Percentiles rank a stretch among this genome's conserved stretches.
These are phyloP conservation scores for Xenus cinereus DNA, from an alignment of 2,113 vertebrate genomes.

Conservation along the genomic window DNA sequence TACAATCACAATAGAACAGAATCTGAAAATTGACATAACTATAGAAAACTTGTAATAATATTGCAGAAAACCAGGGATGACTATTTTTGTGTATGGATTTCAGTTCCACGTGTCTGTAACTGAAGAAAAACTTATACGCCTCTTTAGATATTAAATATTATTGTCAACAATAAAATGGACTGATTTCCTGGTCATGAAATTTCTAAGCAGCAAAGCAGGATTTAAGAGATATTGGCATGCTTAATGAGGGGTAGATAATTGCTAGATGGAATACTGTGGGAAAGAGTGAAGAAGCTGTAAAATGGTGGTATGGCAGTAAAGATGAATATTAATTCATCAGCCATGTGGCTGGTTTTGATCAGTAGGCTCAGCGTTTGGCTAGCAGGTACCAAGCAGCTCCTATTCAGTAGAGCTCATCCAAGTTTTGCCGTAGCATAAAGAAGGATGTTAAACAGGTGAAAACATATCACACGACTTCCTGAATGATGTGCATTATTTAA, in stretches of 20 bases:
- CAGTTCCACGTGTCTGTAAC: neutral
- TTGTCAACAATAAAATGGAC: neutral
- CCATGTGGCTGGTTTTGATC: neutral
- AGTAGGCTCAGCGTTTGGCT: neutral
- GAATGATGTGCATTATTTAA: slow-evolving; percentile 15
- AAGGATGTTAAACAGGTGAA: neutral
- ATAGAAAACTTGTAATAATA: neutral
- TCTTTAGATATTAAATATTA: neutral
- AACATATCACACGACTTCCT: neutral
- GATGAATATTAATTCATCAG: slow-evolving; percentile 18
- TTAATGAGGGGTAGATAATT: slow-evolving; percentile 29
- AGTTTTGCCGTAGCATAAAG: neutral
- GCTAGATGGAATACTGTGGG: neutral
- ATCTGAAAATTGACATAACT: neutral
- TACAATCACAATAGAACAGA: neutral
- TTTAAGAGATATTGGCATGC: slow-evolving; percentile 20
- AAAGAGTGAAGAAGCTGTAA: slow-evolving; percentile 5
- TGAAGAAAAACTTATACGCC: neutral
- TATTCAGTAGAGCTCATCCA: neutral
- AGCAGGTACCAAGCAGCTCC: neutral
- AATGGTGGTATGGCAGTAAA: neutral
- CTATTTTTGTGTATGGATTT: neutral
- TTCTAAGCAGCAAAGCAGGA: slow-evolving; percentile 7
- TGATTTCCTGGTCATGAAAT: neutral
- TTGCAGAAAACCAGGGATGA: neutral